Conservation (phyloP, 1,140 invertebrate genomes). For the Achatina immaculata region DNA sequence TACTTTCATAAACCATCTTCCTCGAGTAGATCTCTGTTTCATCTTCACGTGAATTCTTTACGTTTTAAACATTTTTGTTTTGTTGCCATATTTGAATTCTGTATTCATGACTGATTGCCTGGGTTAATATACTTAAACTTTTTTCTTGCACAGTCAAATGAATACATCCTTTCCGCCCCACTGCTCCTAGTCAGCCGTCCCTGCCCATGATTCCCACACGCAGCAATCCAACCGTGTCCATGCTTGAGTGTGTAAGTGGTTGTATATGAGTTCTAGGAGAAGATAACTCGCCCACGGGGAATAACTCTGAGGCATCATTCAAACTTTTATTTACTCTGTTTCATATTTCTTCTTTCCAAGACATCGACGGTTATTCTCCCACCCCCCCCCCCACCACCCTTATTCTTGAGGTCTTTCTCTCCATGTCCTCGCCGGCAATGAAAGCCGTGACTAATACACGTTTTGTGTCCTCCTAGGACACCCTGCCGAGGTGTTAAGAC, state of each 20-base stretch:
- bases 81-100: too few relatives aligned
- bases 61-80: too few relatives aligned
- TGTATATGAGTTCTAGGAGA: background rate
- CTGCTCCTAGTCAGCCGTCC: background rate
- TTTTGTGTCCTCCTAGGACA: background rate
- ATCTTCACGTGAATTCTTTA: too few relatives aligned
- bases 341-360: background rate
- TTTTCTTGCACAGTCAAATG: too few relatives aligned
- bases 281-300: background rate
- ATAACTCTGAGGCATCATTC: constrained; percentile 5
- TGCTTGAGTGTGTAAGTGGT: background rate
- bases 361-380: background rate
- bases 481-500: background rate
- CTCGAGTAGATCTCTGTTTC: too few relatives aligned
- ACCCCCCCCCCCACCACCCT: background rate
- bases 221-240: background rate
- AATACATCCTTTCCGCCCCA: too few relatives aligned
- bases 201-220: background rate
- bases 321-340: constrained; percentile 19
- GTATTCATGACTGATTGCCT: too few relatives aligned
- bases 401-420: background rate
- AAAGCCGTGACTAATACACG: background rate
- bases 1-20: too few relatives aligned
- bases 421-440: background rate
- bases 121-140: too few relatives aligned